Conservation (phyloP, 2,113 vertebrate genomes). For the Ceyx cyanopectus region DNA sequence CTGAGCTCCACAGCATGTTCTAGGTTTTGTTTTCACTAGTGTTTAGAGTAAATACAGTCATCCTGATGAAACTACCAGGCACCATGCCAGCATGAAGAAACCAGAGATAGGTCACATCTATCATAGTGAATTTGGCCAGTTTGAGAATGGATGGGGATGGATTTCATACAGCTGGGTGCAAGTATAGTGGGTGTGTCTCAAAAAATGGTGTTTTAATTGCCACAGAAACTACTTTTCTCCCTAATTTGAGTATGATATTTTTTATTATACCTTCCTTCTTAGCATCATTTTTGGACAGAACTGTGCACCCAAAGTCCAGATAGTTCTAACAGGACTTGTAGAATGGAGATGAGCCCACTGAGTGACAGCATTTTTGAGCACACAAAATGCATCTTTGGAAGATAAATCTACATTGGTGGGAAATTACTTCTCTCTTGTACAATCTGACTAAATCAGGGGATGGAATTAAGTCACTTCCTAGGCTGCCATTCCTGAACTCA, state of each 20-base stretch:
- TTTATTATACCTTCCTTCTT: not conserved
- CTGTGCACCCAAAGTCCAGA: not conserved
- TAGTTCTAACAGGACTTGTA: not conserved
- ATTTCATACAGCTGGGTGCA: not conserved
- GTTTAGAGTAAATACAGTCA: not conserved
- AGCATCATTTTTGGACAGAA: not conserved
- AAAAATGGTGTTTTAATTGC: not conserved
- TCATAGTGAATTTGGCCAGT: not conserved
- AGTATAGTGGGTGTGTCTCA: not conserved
- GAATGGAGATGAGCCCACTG: not conserved
- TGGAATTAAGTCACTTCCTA: not conserved
- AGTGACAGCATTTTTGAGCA: not conserved
- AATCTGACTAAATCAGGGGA: not conserved
- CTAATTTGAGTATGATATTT: not conserved
- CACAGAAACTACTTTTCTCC: not conserved
- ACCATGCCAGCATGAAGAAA: not conserved
- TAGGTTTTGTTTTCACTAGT: not conserved
- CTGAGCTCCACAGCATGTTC: rapidly evolving
- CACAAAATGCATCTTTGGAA: not conserved
- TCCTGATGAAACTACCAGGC: not conserved
- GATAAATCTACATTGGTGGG: not conserved
- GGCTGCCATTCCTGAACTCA: not conserved
- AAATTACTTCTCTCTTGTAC: not conserved
- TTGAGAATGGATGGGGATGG: not conserved
- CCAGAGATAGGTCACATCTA: not conserved